phyloP scores from a whole-genome alignment of 2,797 vertebrate species.

The Carapus acus region DNA sequence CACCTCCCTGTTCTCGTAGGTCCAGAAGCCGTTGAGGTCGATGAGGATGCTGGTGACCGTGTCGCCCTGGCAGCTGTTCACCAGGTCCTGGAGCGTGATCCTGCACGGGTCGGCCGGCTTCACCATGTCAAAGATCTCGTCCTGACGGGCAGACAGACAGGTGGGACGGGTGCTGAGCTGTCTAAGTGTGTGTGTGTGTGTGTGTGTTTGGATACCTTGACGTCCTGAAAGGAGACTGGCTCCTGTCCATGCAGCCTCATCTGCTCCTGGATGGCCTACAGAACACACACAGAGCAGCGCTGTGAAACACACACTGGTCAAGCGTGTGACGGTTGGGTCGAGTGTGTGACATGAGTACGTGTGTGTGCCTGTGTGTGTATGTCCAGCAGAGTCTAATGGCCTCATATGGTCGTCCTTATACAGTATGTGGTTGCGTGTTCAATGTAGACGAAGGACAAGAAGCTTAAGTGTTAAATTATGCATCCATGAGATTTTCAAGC shows the following conservation, averaged over 20 bases:
- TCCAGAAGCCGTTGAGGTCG: conserved; percentile 98
- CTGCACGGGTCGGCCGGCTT: conserved; percentile 93
- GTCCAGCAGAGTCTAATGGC: too few relatives aligned
- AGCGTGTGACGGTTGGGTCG: background rate
- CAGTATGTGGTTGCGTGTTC: too few relatives aligned
- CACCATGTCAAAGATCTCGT: conserved; percentile 99
- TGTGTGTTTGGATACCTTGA: conserved; percentile 75
- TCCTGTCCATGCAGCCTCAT: conserved; percentile 98
- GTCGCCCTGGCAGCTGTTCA: conserved; percentile 95
- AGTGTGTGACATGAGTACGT: background rate
- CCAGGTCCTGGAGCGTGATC: conserved; percentile 95
- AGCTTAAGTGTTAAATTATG: too few relatives aligned
- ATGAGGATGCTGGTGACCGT: conserved; percentile 97
- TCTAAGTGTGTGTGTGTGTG: background rate
- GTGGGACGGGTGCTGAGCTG: background rate
- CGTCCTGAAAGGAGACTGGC: conserved; percentile 94
- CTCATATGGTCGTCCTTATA: too few relatives aligned
- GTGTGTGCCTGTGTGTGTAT: background rate
- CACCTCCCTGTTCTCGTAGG: conserved; percentile 96
- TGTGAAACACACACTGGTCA: background rate
- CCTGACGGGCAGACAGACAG: conserved; percentile 63
- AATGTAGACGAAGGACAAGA: too few relatives aligned
- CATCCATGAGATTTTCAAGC: too few relatives aligned
- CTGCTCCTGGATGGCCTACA: conserved; percentile 96
- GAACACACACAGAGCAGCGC: background rate